Evolutionary conservation across 2,797 vertebrate genomes (phyloP).

Genomic region (Nasua narica): DNA sequence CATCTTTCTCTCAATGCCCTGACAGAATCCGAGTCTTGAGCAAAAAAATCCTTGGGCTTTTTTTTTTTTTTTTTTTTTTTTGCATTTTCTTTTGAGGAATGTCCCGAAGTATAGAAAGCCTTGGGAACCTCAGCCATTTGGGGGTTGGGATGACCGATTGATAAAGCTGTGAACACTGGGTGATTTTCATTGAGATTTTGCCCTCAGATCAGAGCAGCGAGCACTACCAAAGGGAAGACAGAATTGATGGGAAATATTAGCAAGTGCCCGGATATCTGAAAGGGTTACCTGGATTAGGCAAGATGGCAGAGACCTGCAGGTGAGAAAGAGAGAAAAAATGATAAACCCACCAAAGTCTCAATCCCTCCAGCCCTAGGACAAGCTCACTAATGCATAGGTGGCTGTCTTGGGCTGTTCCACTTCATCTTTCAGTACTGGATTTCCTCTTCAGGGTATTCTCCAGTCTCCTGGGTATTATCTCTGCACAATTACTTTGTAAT

Average conservation of each 20-base stretch:
- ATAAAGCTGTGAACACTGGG: neutral
- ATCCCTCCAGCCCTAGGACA: neutral
- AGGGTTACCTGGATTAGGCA: neutral
- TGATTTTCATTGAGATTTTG: neutral
- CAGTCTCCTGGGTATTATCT: neutral
- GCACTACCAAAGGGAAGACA: neutral
- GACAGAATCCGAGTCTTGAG: neutral
- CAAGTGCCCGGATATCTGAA: neutral
- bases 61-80: neutral
- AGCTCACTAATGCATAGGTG: neutral
- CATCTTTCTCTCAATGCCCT: neutral
- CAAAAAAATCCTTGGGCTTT: no score
- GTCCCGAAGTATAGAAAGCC: neutral
- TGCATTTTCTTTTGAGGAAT: neutral
- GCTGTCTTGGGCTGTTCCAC: neutral
- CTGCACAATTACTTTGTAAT: conserved; percentile 32
- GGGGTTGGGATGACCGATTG: neutral
- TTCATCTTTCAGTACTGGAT: neutral
- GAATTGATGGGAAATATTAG: neutral
- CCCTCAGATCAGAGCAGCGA: neutral
- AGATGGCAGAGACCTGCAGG: neutral
- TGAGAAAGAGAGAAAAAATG: neutral
- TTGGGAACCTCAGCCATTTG: neutral
- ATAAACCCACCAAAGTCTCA: neutral
- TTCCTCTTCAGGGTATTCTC: neutral